A percentile compares a stretch with the other conserved stretches of the same genome.
Evolutionary conservation across 2,888 invertebrate species (phyloP).

Genomic region (Sminthurinus aureus): DNA sequence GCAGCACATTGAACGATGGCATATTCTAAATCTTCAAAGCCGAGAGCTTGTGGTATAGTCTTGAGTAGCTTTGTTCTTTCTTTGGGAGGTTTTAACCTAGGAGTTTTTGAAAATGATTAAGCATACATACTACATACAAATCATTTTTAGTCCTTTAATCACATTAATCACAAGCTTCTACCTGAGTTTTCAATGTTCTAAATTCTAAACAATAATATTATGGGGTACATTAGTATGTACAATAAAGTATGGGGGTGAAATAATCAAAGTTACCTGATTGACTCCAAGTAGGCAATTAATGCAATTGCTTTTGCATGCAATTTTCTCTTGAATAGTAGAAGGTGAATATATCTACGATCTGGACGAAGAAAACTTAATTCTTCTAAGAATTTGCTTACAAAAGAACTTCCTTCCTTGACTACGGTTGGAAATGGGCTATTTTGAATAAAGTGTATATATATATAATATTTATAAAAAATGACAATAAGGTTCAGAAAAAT

Average conservation of each 20-base stretch:
- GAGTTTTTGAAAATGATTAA: too few species aligned
- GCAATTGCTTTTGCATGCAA: constrained; percentile 57
- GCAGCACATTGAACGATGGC: constrained; percentile 57
- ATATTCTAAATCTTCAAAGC: constrained; percentile 55
- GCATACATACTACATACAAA: too few species aligned
- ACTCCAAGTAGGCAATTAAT: constrained; percentile 53
- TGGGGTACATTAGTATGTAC: neutral
- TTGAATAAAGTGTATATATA: too few species aligned
- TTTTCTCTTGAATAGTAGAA: constrained; percentile 53
- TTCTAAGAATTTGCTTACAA: constrained; percentile 53
- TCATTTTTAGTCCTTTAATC: neutral
- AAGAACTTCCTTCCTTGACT: constrained; percentile 54
- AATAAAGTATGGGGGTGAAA: neutral
- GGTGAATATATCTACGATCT: constrained; percentile 50
- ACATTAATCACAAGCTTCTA: too few species aligned
- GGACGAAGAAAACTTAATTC: constrained; percentile 53
- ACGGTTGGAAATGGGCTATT: constrained; percentile 52
- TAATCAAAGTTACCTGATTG: constrained; percentile 48
- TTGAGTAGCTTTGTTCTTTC: constrained; percentile 49
- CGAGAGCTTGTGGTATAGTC: constrained; percentile 50
- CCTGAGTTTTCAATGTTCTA: neutral
- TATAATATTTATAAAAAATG: constrained; percentile 4
- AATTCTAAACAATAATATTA: too few species aligned
- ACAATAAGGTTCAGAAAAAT: neutral
- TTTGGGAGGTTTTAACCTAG: constrained; percentile 48